These are phyloP conservation scores for Yponomeuta malinellus DNA, from an alignment of 2,888 invertebrate genomes.

Conservation along the genomic window DNA sequence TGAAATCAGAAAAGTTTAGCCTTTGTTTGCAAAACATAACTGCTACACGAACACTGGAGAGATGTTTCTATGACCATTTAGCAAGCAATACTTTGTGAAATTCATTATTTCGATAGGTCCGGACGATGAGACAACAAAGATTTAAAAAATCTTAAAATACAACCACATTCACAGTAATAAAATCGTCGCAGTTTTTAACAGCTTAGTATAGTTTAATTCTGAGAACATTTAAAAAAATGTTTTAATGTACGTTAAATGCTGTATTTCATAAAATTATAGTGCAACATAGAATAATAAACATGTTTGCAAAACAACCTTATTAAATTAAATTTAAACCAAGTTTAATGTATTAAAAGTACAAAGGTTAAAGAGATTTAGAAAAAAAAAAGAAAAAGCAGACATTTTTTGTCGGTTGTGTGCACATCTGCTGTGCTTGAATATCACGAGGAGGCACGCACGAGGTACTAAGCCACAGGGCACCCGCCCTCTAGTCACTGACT, in stretches of 20 bases:
- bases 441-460: constrained; percentile 38
- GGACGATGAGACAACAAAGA: background rate
- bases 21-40: background rate
- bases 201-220: constrained; percentile 13
- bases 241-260: constrained; percentile 17
- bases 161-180: background rate
- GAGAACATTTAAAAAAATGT: background rate
- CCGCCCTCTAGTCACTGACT: constrained; percentile 26
- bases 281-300: constrained; percentile 21
- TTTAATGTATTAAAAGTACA: constrained; percentile 36
- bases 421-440: constrained; percentile 56
- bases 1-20: background rate
- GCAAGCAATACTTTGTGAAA: background rate
- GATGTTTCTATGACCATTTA: background rate
- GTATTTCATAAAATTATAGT: constrained; percentile 15
- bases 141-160: background rate
- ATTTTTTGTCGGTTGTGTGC: constrained; percentile 40
- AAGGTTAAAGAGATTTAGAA: constrained; percentile 48
- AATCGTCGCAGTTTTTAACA: constrained; percentile 4
- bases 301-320: background rate
- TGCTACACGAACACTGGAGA: background rate
- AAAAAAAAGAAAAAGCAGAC: constrained; percentile 41
- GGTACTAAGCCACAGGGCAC: constrained; percentile 2
- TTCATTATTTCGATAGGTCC: background rate
- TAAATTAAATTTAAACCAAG: background rate